Percentiles rank a stretch among this genome's conserved stretches.
Evolutionary conservation across 1,140 invertebrate genomes (phyloP).

Genomic region (Fopius arisanus): DNA sequence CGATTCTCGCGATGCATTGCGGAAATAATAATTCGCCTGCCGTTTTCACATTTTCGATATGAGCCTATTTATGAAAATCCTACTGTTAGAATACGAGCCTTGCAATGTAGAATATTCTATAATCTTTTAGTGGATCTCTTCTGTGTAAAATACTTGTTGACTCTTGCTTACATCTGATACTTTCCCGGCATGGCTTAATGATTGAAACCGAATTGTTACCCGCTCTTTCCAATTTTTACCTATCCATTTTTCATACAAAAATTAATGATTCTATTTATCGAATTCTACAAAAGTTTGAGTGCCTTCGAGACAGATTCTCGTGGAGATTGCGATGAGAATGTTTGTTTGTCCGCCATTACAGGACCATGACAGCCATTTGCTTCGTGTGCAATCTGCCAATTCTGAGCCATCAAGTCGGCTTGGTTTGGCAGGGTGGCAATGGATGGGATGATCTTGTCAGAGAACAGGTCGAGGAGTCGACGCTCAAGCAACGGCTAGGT

Average conservation of each 20-base stretch:
- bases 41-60: neutral
- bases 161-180: too few species aligned
- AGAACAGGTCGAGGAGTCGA: slow-evolving; percentile 85
- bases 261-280: too few species aligned
- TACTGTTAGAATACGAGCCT: neutral
- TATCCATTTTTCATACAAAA: too few species aligned
- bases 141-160: neutral
- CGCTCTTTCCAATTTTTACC: too few species aligned
- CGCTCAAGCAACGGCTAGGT: slow-evolving; percentile 79
- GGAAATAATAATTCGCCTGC: neutral
- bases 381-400: slow-evolving; percentile 96
- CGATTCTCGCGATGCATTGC: slow-evolving; percentile 41
- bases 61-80: neutral
- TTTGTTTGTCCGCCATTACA: slow-evolving; percentile 59
- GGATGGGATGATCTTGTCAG: slow-evolving; percentile 90
- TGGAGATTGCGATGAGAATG: neutral
- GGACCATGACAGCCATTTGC: slow-evolving; percentile 92
- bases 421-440: slow-evolving; percentile 92
- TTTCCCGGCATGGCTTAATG: neutral
- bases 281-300: neutral
- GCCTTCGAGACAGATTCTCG: neutral
- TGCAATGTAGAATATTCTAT: neutral
- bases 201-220: neutral
- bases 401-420: slow-evolving; percentile 89
- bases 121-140: neutral